These are phyloP conservation scores for Cyphomyrus discorhynchus DNA, from an alignment of 2,113 vertebrate species.

Conservation along the genomic window DNA sequence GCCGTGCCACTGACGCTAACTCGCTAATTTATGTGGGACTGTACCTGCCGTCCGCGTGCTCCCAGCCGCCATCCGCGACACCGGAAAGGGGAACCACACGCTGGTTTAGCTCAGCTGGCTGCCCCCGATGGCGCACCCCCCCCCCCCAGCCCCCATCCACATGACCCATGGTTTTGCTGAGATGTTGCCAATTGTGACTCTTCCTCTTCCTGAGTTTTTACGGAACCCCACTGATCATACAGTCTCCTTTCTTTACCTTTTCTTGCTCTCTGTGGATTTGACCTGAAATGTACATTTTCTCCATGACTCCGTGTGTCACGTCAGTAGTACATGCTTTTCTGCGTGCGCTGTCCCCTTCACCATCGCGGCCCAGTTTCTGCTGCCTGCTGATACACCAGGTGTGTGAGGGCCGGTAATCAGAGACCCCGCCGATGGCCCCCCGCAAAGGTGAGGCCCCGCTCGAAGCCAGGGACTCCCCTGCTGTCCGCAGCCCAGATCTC, in stretches of 20 bases:
- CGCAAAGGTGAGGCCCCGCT: constrained; percentile 39
- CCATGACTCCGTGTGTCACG: not conserved
- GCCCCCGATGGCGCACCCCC: not conserved
- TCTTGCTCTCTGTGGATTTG: not conserved
- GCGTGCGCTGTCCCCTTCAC: not conserved
- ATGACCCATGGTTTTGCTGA: not conserved
- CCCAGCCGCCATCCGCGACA: not conserved
- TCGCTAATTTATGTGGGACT: not conserved
- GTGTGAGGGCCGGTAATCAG: constrained; percentile 22
- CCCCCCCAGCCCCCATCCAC: not conserved
- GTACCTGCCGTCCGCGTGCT: not conserved
- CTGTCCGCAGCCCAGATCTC: not conserved
- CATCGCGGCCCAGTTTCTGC: not conserved
- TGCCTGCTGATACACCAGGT: constrained; percentile 39
- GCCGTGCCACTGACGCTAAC: not conserved
- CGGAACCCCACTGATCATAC: not conserved
- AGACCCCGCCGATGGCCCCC: constrained; percentile 46
- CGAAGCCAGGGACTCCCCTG: not conserved
- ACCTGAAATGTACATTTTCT: not conserved
- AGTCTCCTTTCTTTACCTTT: not conserved
- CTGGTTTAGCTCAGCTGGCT: not conserved
- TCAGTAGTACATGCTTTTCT: not conserved
- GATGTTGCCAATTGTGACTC: not conserved
- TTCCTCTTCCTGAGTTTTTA: not conserved
- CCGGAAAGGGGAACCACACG: not conserved